A percentile compares a stretch with the other conserved stretches of the same genome.
phyloP scores from a whole-genome alignment of 2,888 invertebrate species.

The Dicyrtomina minuta region DNA sequence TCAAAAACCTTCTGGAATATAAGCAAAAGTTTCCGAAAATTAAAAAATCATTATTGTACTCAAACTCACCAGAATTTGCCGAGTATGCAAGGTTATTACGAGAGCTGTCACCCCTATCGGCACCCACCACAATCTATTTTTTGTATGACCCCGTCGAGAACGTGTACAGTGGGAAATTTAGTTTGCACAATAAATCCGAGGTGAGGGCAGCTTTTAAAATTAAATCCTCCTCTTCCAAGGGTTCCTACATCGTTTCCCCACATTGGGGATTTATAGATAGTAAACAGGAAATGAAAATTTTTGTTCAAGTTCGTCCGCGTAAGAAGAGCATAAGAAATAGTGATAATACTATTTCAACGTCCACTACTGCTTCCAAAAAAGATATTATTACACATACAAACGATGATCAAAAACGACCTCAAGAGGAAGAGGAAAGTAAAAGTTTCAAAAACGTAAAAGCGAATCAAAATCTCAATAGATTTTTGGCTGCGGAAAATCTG shows the following conservation, averaged over 20 bases:
- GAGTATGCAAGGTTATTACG: too few relatives aligned
- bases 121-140: conserved; percentile 19
- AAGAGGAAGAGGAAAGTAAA: too few relatives aligned
- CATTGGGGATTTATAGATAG: conserved; percentile 2
- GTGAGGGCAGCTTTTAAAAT: conserved; percentile 2
- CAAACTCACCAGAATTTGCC: too few relatives aligned
- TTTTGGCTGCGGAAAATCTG: not conserved
- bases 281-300: conserved; percentile 3
- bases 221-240: too few relatives aligned
- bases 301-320: not conserved
- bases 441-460: not conserved
- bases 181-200: conserved; percentile 7
- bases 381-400: not conserved
- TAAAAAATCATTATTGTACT: too few relatives aligned
- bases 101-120: conserved; percentile 6
- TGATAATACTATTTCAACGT: not conserved
- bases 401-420: too few relatives aligned
- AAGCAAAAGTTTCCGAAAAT: too few relatives aligned
- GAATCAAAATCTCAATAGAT: not conserved
- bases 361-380: not conserved
- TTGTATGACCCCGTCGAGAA: not conserved
- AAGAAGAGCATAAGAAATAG: not conserved
- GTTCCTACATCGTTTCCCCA: conserved; percentile 1
- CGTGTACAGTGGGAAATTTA: conserved; percentile 7
- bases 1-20: too few relatives aligned